These are phyloP conservation scores for Psophia crepitans DNA, from an alignment of 2,113 vertebrate genomes.

Conservation along the genomic window DNA sequence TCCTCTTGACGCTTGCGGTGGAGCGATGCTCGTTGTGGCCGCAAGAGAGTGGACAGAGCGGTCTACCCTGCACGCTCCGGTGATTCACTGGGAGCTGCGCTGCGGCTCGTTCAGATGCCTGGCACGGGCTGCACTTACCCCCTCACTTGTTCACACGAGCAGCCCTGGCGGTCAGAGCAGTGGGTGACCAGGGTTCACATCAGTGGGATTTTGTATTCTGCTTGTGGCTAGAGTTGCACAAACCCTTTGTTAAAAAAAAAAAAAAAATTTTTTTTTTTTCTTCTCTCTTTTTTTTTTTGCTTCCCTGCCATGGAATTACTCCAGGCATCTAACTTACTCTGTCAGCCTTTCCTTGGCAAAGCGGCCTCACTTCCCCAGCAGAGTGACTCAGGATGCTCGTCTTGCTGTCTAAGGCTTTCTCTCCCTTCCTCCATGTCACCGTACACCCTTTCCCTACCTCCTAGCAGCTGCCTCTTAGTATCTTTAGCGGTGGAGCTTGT, in stretches of 20 bases:
- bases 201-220: background rate
- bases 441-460: background rate
- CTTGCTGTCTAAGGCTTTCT: constrained; percentile 32
- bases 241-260: background rate
- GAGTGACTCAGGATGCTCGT: constrained; percentile 29
- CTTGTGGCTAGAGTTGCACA: background rate
- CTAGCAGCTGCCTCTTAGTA: background rate
- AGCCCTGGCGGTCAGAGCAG: background rate
- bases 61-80: fast-evolving
- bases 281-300: background rate
- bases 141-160: fast-evolving
- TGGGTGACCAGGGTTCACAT: background rate
- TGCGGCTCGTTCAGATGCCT: background rate
- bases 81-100: background rate
- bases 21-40: background rate
- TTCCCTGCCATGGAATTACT: background rate
- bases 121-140: fast-evolving
- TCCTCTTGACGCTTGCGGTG: background rate
- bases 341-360: constrained; percentile 44
- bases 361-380: background rate
- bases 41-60: background rate
- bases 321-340: constrained; percentile 17
- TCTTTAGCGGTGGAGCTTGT: background rate
- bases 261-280: background rate
- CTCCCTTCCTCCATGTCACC: background rate